These are phyloP conservation scores for Bufo bufo DNA, from an alignment of 2,113 vertebrate species.

Conservation along the genomic window DNA sequence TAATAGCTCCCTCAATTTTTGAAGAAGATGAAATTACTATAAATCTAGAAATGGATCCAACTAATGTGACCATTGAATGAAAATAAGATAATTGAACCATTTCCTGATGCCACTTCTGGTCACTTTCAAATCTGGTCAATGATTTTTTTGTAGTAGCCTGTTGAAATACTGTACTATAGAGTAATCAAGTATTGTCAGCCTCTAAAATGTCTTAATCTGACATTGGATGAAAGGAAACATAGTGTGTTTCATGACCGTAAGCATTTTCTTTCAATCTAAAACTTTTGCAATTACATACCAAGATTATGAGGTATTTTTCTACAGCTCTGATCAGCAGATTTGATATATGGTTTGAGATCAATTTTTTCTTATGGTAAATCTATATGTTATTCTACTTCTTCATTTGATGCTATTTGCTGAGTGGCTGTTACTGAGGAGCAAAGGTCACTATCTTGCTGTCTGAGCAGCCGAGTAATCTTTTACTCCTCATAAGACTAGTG, in stretches of 20 bases:
- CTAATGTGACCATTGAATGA: not conserved
- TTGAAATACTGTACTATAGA: constrained; percentile 14
- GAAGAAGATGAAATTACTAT: not conserved
- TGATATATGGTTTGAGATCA: constrained; percentile 81
- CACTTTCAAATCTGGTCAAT: not conserved
- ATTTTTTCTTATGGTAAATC: constrained; percentile 84
- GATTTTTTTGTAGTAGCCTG: constrained; percentile 38
- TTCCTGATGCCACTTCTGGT: not conserved
- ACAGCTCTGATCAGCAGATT: constrained; percentile 82
- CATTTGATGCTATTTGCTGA: constrained; percentile 86
- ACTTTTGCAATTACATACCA: constrained; percentile 61
- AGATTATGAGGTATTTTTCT: constrained; percentile 67
- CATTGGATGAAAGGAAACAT: constrained; percentile 41
- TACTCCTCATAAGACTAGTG: constrained; percentile 78
- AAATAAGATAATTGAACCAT: not conserved
- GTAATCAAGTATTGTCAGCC: constrained; percentile 47
- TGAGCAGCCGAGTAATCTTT: constrained; percentile 83
- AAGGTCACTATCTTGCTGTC: constrained; percentile 79
- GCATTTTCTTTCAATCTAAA: constrained; percentile 57
- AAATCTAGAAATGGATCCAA: not conserved
- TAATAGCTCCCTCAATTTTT: not conserved
- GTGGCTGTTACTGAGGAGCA: constrained; percentile 85
- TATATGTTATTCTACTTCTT: constrained; percentile 81
- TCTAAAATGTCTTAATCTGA: constrained; percentile 45
- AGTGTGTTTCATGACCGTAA: constrained; percentile 50